Conservation (phyloP, 2,888 invertebrate species). For the Synergus umbraculus region DNA sequence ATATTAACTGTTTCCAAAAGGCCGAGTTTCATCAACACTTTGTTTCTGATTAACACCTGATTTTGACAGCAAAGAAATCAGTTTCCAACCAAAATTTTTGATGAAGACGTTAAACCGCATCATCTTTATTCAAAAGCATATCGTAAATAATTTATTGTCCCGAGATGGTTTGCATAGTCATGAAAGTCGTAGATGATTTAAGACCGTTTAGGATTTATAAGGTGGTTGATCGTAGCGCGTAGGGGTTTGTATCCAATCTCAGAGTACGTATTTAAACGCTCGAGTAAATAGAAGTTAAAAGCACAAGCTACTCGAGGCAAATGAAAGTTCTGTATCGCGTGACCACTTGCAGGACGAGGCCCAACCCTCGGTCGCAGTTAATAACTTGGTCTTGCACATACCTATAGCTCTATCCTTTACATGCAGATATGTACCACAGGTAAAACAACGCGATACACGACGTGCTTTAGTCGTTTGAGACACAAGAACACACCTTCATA, state of each 20-base stretch:
- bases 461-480: neutral
- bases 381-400: slow-evolving; percentile 41
- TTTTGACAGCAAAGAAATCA: too few relatives aligned
- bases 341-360: slow-evolving; percentile 54
- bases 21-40: too few relatives aligned
- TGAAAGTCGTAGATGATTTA: neutral
- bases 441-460: slow-evolving; percentile 14
- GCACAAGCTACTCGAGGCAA: slow-evolving; percentile 41
- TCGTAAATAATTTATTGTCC: neutral
- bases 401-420: slow-evolving; percentile 11
- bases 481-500: neutral
- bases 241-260: neutral
- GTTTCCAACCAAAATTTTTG: neutral
- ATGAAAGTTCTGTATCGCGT: slow-evolving; percentile 59
- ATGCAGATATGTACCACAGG: neutral
- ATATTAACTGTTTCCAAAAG: too few relatives aligned
- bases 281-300: slow-evolving; percentile 43
- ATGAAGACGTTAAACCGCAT: too few relatives aligned
- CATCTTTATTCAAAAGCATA: too few relatives aligned
- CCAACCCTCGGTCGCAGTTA: slow-evolving; percentile 31
- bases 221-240: neutral
- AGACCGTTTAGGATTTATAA: slow-evolving; percentile 1
- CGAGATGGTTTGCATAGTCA: neutral
- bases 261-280: slow-evolving; percentile 24
- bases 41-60: too few relatives aligned